These are phyloP conservation scores for Brachymystax lenok DNA, from an alignment of 2,797 vertebrate species.

Conservation along the genomic window DNA sequence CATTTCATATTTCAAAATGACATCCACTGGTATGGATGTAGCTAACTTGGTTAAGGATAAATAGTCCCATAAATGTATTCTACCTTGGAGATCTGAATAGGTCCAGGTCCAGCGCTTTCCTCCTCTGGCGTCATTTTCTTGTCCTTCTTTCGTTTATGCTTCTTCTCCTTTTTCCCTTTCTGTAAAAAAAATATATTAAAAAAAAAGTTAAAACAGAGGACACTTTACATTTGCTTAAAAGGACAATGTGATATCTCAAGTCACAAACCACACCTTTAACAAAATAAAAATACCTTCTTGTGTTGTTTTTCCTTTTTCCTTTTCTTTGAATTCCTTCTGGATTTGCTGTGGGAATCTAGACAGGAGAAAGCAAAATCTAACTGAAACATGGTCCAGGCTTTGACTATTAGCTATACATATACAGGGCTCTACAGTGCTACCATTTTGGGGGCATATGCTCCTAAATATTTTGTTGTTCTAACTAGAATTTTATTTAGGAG, in stretches of 20 bases:
- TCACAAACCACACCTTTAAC: background rate
- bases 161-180: slow-evolving; percentile 82
- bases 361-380: slow-evolving; percentile 6
- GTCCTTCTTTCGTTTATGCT: slow-evolving; percentile 85
- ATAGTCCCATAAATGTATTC: background rate
- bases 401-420: background rate
- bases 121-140: slow-evolving; percentile 84
- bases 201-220: too few relatives aligned
- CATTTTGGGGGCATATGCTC: too few relatives aligned
- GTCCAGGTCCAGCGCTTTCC: slow-evolving; percentile 80
- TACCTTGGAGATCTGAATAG: slow-evolving; percentile 91
- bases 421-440: too few relatives aligned
- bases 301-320: slow-evolving; percentile 84
- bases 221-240: background rate
- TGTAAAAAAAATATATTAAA: slow-evolving; percentile 26
- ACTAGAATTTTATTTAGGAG: too few relatives aligned
- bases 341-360: slow-evolving; percentile 78
- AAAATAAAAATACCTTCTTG: slow-evolving; percentile 80
- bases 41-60: too few relatives aligned
- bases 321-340: slow-evolving; percentile 84
- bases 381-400: background rate
- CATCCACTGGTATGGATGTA: background rate
- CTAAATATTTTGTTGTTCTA: too few relatives aligned
- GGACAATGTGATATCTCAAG: background rate
- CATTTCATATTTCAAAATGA: too few relatives aligned